Conservation (phyloP, 2,113 vertebrate species). For the Climacteris rufus region DNA sequence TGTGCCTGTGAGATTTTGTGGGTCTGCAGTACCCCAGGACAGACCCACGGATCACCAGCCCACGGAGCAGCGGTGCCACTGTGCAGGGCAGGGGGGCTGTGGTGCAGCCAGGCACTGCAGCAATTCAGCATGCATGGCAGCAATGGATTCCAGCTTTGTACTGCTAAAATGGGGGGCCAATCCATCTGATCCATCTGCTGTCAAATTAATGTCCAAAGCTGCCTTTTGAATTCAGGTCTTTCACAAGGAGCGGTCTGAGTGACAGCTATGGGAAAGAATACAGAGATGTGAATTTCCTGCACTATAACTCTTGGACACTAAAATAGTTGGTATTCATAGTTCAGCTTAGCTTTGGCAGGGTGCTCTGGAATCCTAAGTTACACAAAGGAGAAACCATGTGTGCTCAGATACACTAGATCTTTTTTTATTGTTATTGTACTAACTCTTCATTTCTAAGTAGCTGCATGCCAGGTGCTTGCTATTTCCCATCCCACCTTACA, state of each 20-base stretch:
- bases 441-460: slow-evolving; percentile 46
- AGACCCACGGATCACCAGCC: background rate
- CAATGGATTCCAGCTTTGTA: background rate
- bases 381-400: slow-evolving; percentile 20
- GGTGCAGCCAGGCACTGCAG: background rate
- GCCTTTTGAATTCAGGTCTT: slow-evolving; percentile 51
- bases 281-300: slow-evolving; percentile 36
- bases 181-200: slow-evolving; percentile 32
- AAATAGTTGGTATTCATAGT: slow-evolving; percentile 57
- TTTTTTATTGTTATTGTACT: slow-evolving; percentile 44
- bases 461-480: slow-evolving; percentile 3
- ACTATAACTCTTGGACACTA: slow-evolving; percentile 24
- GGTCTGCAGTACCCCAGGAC: background rate
- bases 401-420: slow-evolving; percentile 16
- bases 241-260: slow-evolving; percentile 20
- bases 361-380: slow-evolving; percentile 30
- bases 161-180: background rate
- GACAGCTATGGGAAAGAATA: slow-evolving; percentile 26
- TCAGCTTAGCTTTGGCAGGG: slow-evolving; percentile 40
- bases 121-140: background rate
- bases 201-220: slow-evolving; percentile 55
- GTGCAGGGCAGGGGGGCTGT: background rate
- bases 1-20: background rate
- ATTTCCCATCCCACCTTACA: background rate
- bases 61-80: background rate